These are phyloP conservation scores for Linnaemya tessellans DNA, from an alignment of 2,888 invertebrate species.

Conservation along the genomic window DNA sequence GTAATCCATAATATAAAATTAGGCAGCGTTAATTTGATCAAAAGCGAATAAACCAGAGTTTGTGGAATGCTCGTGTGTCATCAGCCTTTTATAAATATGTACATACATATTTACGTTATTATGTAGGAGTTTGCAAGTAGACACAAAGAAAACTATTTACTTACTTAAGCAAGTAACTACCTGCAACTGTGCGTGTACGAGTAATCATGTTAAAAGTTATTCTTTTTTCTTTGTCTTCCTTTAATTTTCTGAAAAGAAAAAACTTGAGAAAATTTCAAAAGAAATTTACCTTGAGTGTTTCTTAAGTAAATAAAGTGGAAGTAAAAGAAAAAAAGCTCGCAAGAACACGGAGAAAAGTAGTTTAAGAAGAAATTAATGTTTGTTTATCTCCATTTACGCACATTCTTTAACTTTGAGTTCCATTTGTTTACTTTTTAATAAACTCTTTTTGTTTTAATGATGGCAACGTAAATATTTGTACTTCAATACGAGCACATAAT, in stretches of 20 bases:
- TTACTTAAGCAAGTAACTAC: constrained; percentile 37
- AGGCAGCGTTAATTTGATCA: too few species aligned
- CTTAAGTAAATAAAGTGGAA: constrained; percentile 24
- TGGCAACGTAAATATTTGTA: constrained; percentile 39
- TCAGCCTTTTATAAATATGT: too few species aligned
- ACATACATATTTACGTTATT: too few species aligned
- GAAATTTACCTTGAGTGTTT: background rate
- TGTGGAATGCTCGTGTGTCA: too few species aligned
- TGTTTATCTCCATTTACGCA: constrained; percentile 44
- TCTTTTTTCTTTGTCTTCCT: background rate
- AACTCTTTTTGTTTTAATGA: constrained; percentile 31
- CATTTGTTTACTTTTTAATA: background rate
- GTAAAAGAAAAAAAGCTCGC: background rate
- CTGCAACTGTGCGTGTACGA: constrained; percentile 44
- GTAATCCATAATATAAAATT: too few species aligned
- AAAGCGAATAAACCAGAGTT: too few species aligned
- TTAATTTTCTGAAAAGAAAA: constrained; percentile 21
- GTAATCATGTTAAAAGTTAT: constrained; percentile 39
- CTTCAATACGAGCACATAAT: background rate
- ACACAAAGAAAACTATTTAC: constrained; percentile 33
- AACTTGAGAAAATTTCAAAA: constrained; percentile 32
- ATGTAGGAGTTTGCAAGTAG: background rate
- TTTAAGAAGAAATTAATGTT: constrained; percentile 57
- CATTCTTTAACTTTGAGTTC: background rate
- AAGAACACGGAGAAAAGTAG: constrained; percentile 13